Evolutionary conservation across 2,113 vertebrate genomes (phyloP).

Genomic region (Turnix velox): DNA sequence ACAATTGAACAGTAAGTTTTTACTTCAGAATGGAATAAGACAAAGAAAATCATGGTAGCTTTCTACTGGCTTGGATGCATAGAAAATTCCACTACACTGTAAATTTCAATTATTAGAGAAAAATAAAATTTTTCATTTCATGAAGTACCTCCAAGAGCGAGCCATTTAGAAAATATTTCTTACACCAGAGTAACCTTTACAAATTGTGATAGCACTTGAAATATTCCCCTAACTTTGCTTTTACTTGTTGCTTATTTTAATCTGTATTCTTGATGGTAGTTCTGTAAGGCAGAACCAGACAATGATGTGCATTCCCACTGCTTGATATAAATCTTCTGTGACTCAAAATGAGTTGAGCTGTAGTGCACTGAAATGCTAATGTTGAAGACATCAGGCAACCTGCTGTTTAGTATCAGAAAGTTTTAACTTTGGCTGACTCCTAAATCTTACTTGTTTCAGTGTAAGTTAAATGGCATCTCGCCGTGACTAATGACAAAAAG

Average conservation of each 20-base stretch:
- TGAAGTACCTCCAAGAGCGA: neutral
- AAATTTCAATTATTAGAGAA: neutral
- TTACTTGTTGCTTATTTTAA: conserved; percentile 69
- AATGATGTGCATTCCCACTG: conserved; percentile 72
- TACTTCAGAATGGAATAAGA: neutral
- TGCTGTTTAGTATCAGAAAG: conserved; percentile 72
- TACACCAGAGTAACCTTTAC: conserved; percentile 57
- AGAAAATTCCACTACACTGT: neutral
- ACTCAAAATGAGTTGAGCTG: conserved; percentile 70
- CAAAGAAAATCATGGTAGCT: neutral
- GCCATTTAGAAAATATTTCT: conserved; percentile 38
- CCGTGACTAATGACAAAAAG: conserved; percentile 15
- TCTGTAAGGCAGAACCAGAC: conserved; percentile 67
- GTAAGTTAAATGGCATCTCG: conserved; percentile 39
- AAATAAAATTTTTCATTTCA: neutral
- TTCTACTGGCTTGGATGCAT: neutral
- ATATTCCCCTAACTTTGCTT: conserved; percentile 58
- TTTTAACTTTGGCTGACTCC: conserved; percentile 64
- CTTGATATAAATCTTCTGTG: conserved; percentile 76
- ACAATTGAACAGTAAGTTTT: neutral
- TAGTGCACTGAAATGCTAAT: conserved; percentile 76
- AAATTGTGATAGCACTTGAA: conserved; percentile 51
- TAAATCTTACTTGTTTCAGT: neutral
- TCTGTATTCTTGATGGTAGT: conserved; percentile 72
- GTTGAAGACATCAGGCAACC: conserved; percentile 70